These are phyloP conservation scores for Myotis yumanensis DNA, from an alignment of 2,113 vertebrate genomes.

Conservation along the genomic window DNA sequence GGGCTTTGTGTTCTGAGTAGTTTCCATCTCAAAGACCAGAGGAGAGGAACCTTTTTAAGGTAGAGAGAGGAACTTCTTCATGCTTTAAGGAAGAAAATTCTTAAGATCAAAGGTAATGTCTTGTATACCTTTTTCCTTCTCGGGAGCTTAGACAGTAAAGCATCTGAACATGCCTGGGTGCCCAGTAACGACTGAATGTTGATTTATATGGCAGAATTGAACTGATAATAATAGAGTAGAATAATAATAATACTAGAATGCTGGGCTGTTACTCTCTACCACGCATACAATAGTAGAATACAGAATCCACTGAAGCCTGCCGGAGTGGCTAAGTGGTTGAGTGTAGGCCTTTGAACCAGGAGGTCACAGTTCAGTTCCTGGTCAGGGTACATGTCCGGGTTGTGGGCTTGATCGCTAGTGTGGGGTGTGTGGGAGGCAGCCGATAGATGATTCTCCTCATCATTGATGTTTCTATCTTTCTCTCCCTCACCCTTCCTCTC, in stretches of 20 bases:
- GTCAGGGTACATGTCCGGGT: no score
- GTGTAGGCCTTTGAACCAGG: no score
- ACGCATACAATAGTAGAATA: background rate
- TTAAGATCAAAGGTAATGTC: background rate
- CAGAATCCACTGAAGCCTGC: background rate
- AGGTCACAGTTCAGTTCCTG: no score
- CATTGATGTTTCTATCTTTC: no score
- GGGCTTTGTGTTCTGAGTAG: background rate
- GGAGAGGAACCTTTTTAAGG: background rate
- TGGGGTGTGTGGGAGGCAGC: no score
- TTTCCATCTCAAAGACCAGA: background rate
- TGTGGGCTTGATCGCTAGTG: no score
- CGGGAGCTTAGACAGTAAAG: background rate
- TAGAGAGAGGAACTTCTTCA: background rate
- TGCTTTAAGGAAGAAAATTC: background rate
- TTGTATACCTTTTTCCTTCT: background rate
- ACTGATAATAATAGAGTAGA: background rate
- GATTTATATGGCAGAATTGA: background rate
- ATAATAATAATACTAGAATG: background rate
- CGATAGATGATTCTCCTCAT: no score
- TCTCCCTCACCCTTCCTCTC: no score
- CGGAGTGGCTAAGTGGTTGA: no score
- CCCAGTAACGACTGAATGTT: background rate
- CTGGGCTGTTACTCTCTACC: background rate
- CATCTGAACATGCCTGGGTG: background rate